Evolutionary conservation across 2,113 vertebrate genomes (phyloP), one percentile per base, ranked within the genome.

Genomic region (Macquaria ambigua): DNA sequence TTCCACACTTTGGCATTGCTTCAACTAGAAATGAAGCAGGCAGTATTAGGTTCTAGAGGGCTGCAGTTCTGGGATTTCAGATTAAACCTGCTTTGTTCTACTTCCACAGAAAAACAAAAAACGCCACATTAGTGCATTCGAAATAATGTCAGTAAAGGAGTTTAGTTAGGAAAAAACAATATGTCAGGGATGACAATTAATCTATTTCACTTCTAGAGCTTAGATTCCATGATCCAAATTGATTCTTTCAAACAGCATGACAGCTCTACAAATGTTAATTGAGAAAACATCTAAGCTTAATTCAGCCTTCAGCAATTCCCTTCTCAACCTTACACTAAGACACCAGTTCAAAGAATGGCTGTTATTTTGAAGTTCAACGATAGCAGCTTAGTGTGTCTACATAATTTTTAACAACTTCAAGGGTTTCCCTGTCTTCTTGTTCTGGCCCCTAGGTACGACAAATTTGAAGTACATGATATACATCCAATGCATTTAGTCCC

Each of bases 21-120:
- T 83, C 73, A 78, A 68, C 59, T 74, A 62, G 62, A 89, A 80
- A 87, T 84, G 77, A 90, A 92, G 77, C 61, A 46, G 67, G 34
- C 9, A n/a, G 23, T 11, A 4, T 75, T 25, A 8, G n/a, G 28
- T 76, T 63, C 21, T 7, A 14, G 46, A 39, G 59, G 39, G 48
- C 50, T 59, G 48, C 61, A 37, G 43, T 20, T 55, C 46, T 41
- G 58, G 79, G 48, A 67, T 77, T 74, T 81, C 8, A 34, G 25
- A 70, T 83, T 15, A 68, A 64, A 72, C 8, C 9, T 71, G 66
- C 70, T 75, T 81, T 66, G 34, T 56, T 76, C 37, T 61, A 25
- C 25, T 67, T 61, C 3, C 1, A 77, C 1, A 28, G 71, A 84
- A 58, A 84, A 78, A 71, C 21, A 83, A 59, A 34, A 15, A 37